Percentiles rank a stretch among this genome's conserved stretches.
phyloP scores from a whole-genome alignment of 2,888 invertebrate genomes.

The Theretra japonica region DNA sequence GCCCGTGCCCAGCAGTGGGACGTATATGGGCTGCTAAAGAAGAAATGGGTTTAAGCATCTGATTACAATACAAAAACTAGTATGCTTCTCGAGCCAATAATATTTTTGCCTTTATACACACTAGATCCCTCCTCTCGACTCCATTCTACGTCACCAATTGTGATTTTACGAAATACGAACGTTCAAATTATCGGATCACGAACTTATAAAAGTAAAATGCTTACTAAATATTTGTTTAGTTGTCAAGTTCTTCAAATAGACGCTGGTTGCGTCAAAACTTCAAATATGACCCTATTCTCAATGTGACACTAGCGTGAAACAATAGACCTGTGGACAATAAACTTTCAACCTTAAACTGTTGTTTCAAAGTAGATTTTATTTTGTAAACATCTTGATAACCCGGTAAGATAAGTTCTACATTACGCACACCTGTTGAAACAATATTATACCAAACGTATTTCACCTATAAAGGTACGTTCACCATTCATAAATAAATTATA shows the following conservation, averaged over 20 bases:
- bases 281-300: constrained; percentile 1
- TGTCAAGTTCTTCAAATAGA: background rate
- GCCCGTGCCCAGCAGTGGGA: too few species aligned
- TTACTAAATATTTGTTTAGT: background rate
- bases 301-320: background rate
- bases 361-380: background rate
- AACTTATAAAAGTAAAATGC: constrained; percentile 5
- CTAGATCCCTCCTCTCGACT: too few species aligned
- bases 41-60: too few species aligned
- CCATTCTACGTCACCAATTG: too few species aligned
- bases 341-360: background rate
- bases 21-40: too few species aligned
- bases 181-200: background rate
- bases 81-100: too few species aligned
- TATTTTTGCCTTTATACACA: too few species aligned
- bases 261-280: constrained; percentile 1
- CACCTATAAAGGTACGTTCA: background rate
- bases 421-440: constrained; percentile 26
- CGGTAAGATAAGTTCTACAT: constrained; percentile 27
- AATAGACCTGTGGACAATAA: background rate
- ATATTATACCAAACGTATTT: constrained; percentile 1
- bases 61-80: too few species aligned
- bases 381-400: background rate
- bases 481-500: background rate
- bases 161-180: background rate